These are phyloP conservation scores for Argynnis bischoffii DNA, from an alignment of 2,888 invertebrate genomes.

Conservation along the genomic window DNA sequence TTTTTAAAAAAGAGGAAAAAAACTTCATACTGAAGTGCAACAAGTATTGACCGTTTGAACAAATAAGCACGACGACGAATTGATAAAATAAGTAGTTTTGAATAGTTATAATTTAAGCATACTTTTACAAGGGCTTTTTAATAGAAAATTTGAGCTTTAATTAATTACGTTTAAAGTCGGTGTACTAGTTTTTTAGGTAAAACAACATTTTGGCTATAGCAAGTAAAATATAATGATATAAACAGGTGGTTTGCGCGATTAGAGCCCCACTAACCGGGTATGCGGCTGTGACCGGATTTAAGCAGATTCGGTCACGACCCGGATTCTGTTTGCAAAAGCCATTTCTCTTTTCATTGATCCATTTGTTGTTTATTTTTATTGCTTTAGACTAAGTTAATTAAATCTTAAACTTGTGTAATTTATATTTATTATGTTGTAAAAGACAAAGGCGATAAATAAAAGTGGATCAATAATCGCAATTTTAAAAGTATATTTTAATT, in stretches of 20 bases:
- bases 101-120: background rate
- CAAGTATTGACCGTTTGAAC: too few relatives aligned
- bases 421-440: too few relatives aligned
- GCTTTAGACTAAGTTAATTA: background rate
- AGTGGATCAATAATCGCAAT: too few relatives aligned
- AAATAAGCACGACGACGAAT: too few relatives aligned
- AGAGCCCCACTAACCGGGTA: slow-evolving; percentile 2
- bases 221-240: background rate
- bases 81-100: background rate
- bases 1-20: too few relatives aligned
- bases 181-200: background rate
- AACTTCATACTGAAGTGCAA: too few relatives aligned
- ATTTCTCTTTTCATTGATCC: slow-evolving; percentile 7
- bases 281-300: slow-evolving; percentile 13
- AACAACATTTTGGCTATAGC: slow-evolving; percentile 8
- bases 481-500: too few relatives aligned
- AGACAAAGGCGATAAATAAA: too few relatives aligned
- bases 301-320: slow-evolving; percentile 9
- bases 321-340: background rate
- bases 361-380: background rate
- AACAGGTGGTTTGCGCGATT: slow-evolving; percentile 11
- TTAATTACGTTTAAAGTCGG: background rate
- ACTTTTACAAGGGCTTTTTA: background rate
- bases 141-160: background rate
- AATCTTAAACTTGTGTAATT: background rate